A percentile compares a stretch with the other conserved stretches of the same genome.
phyloP scores from a whole-genome alignment of 2,113 vertebrate species.

The Irena cyanogastra region DNA sequence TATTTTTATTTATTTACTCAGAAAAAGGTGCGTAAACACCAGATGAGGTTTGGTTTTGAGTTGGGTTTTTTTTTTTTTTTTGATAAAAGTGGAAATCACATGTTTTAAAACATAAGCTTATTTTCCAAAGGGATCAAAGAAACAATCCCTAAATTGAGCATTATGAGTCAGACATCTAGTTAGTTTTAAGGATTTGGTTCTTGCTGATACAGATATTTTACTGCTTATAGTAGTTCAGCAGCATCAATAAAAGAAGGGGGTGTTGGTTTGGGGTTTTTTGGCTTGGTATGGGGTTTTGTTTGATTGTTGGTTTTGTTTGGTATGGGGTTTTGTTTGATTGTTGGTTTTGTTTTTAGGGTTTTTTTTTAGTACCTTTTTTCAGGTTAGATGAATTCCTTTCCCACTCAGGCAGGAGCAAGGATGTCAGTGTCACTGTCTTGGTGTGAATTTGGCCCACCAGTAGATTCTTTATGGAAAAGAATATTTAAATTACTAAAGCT shows the following conservation, averaged over 20 bases:
- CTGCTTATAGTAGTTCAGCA: neutral
- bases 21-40: neutral
- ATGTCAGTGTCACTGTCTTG: neutral
- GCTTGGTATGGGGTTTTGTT: neutral
- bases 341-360: fast-evolving
- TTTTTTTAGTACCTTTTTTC: neutral
- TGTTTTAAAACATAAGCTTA: neutral
- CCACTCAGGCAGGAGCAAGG: neutral
- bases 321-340: fast-evolving
- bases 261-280: neutral
- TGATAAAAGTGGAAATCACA: neutral
- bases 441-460: neutral
- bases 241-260: fast-evolving
- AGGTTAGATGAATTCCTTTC: neutral
- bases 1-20: neutral
- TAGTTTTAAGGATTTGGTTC: neutral
- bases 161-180: neutral
- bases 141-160: neutral
- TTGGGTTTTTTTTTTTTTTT: neutral
- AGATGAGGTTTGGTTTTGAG: neutral
- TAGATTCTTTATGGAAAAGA: neutral
- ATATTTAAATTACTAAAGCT: neutral
- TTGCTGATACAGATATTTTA: neutral
- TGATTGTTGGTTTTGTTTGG: neutral
- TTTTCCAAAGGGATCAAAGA: neutral